phyloP scores from a whole-genome alignment of 53 echinoderm and acorn worm genomes.

The Mesocentrotus franciscanus region DNA sequence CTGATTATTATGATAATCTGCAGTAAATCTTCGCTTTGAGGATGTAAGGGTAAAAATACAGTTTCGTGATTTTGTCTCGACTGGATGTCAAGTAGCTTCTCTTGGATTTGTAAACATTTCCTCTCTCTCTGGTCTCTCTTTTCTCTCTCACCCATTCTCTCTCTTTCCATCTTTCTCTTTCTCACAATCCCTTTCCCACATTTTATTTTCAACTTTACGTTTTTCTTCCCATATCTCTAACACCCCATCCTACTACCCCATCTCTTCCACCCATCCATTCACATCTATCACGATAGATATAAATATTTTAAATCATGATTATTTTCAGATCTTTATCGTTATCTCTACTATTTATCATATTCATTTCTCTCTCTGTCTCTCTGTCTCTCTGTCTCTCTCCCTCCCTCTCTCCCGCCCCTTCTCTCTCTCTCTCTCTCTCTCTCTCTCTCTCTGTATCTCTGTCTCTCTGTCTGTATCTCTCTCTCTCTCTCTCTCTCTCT shows the following conservation, averaged over 20 bases:
- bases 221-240: background rate
- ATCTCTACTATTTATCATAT: background rate
- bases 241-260: background rate
- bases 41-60: background rate
- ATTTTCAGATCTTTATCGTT: too few relatives aligned
- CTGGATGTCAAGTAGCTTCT: background rate
- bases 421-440: background rate
- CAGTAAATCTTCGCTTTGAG: constrained; percentile 38
- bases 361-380: background rate
- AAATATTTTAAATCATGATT: too few relatives aligned
- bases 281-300: too few relatives aligned
- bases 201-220: too few relatives aligned
- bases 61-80: constrained; percentile 1
- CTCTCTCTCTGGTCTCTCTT: too few relatives aligned
- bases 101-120: background rate
- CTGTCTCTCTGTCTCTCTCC: background rate
- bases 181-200: too few relatives aligned
- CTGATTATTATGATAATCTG: constrained; percentile 63
- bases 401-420: background rate
- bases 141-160: too few relatives aligned
- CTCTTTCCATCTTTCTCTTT: too few relatives aligned
- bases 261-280: background rate
- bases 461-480: background rate
- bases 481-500: background rate
- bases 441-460: constrained; percentile 8